These are phyloP conservation scores for Dryomyza anilis DNA, from an alignment of 2,888 invertebrate species.

Conservation along the genomic window DNA sequence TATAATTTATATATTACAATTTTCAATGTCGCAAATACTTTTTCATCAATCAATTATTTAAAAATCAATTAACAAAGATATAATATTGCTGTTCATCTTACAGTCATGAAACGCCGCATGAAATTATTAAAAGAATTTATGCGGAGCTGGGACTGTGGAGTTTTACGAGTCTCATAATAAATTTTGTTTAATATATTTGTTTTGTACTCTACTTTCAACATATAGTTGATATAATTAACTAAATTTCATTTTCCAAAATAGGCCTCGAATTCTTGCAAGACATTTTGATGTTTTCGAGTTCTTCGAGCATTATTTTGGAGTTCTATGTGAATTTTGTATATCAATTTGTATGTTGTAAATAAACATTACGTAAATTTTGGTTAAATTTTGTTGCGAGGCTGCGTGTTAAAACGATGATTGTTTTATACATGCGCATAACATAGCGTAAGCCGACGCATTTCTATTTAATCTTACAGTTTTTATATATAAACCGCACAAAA, in stretches of 20 bases:
- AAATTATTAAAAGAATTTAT: slow-evolving; percentile 44
- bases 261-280: too few relatives aligned
- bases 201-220: too few relatives aligned
- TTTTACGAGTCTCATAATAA: neutral
- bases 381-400: slow-evolving; percentile 60
- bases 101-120: slow-evolving; percentile 54
- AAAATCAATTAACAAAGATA: slow-evolving; percentile 42
- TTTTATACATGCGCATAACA: slow-evolving; percentile 54
- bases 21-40: slow-evolving; percentile 44
- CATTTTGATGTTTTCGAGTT: too few relatives aligned
- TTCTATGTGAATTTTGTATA: too few relatives aligned
- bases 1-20: neutral
- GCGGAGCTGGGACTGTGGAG: slow-evolving; percentile 56
- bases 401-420: slow-evolving; percentile 59
- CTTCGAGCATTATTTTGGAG: too few relatives aligned
- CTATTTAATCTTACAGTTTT: slow-evolving; percentile 55
- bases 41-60: slow-evolving; percentile 41
- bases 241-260: too few relatives aligned
- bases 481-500: slow-evolving; percentile 27
- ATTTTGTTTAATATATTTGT: too few relatives aligned
- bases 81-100: slow-evolving; percentile 48
- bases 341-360: too few relatives aligned
- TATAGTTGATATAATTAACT: too few relatives aligned
- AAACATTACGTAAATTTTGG: too few relatives aligned
- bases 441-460: slow-evolving; percentile 58